Evolutionary conservation across 2,113 vertebrate species (phyloP), one percentile per base, ranked within the genome.

Genomic region (Apodemus speciosus): DNA sequence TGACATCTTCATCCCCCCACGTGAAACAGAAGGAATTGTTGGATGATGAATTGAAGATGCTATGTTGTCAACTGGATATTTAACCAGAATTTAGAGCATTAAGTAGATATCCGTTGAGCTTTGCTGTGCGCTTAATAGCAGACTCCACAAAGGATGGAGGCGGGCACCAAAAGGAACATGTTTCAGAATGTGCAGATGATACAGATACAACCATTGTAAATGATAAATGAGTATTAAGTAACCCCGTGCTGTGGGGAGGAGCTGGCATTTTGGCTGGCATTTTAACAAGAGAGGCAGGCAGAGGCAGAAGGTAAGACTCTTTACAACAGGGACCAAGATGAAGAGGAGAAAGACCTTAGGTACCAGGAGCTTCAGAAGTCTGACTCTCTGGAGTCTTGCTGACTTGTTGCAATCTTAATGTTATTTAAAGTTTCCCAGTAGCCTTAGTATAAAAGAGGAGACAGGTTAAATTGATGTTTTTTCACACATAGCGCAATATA

Each of bases 11-110:
- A 71, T 79, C 49, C 38, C 58, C 13, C 15, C 56, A 25, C 38
- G 0, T 60, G 49, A 79, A 93, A 86, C 68, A 21, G 79, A 23
- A 86, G 20, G 30, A 93, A 84, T 30, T 16, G 25, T 81, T 40
- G 32, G 18, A 92, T 49, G 66, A 85, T 90, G 90, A 93, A 95
- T 2, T 62, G 43, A 88, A 89, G 86, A 88, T 43, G 60, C 18
- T 66, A 71, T 20, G 49, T 88, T 88, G 93, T 83, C 68, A 64
- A 60, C n/a, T 90, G 90, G 73, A 51, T 71, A 27, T 66, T 87
- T 91, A 75, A 60, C 87, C 56, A 89, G 77, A 94, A 92, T 85
- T 88, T 77, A 90, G 73, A 88, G 64, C n/a, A 77, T 90, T 83
- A 83, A 88, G 66, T 40, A 32, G 58, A 30, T 88, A 95, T 11